Conservation (phyloP, 2,888 invertebrate species). For the Acanthoscelides obtectus region DNA sequence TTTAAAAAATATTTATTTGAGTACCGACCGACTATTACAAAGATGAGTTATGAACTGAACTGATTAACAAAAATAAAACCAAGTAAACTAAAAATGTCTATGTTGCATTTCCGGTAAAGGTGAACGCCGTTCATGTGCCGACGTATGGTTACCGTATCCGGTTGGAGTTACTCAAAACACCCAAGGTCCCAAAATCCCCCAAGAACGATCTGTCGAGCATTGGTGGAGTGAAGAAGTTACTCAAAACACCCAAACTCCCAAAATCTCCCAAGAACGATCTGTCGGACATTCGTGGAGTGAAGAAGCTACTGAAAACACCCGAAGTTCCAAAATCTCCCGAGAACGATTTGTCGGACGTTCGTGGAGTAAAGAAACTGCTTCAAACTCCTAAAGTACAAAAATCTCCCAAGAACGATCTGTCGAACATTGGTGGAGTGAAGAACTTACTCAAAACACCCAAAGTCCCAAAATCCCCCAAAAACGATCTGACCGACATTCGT, state of each 20-base stretch:
- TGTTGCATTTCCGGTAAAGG: no score
- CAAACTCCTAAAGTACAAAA: conserved; percentile 21
- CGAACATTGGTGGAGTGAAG: conserved; percentile 27
- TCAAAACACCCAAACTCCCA: conserved; percentile 22
- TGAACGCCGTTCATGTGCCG: no score
- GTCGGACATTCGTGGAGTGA: conserved; percentile 20
- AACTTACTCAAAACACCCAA: conserved; percentile 27
- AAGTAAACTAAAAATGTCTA: no score
- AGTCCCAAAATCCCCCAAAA: conserved; percentile 23
- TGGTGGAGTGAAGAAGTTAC: conserved; percentile 27
- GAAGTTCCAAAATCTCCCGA: conserved; percentile 16
- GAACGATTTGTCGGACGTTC: conserved; percentile 17
- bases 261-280: conserved; percentile 23
- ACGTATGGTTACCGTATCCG: no score
- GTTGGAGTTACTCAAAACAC: conserved; percentile 18
- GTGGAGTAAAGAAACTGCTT: conserved; percentile 16
- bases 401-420: conserved; percentile 28
- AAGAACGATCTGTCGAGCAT: conserved; percentile 26
- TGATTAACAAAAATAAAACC: no score
- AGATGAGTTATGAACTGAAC: no score
- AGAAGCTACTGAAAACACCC: conserved; percentile 19
- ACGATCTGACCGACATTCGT: conserved; percentile 24
- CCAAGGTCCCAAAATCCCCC: conserved; percentile 25
- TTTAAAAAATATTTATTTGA: no score
- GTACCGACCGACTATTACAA: no score